phyloP scores from a whole-genome alignment of 2,888 invertebrate genomes.

The Diarsia dahlii region DNA sequence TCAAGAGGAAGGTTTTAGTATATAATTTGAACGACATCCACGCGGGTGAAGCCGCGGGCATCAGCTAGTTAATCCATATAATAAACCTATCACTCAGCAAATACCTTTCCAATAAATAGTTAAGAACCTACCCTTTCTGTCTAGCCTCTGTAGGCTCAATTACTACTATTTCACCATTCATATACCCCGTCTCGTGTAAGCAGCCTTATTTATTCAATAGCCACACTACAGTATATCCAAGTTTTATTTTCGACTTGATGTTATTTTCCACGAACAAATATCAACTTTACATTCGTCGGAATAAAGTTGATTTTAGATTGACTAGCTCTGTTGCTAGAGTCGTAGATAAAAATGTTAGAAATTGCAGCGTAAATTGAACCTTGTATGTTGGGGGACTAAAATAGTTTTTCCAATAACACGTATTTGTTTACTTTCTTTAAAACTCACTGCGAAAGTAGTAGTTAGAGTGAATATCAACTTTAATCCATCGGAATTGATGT shows the following conservation, averaged over 20 bases:
- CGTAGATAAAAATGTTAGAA: not conserved
- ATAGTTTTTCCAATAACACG: not conserved
- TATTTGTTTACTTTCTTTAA: not conserved
- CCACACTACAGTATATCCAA: not conserved
- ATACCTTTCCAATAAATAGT: not conserved
- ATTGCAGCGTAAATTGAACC: not conserved
- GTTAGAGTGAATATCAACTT: not conserved
- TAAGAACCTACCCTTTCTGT: not conserved
- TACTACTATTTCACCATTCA: not conserved
- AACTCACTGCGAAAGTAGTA: not conserved
- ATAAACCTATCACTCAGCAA: not conserved
- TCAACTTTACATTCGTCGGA: not conserved
- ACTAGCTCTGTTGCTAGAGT: not conserved
- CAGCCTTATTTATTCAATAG: constrained; percentile 21
- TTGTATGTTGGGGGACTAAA: not conserved
- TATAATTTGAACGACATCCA: too few relatives aligned
- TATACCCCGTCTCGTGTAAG: constrained; percentile 5
- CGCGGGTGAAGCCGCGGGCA: too few relatives aligned
- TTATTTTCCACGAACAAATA: not conserved
- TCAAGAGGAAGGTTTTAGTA: too few relatives aligned
- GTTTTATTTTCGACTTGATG: not conserved
- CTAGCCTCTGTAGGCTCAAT: not conserved
- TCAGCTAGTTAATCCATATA: too few relatives aligned
- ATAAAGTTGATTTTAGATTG: not conserved
- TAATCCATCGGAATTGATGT: not conserved